Conservation (phyloP, 37 sponge, comb jelly and placozoan genomes). For the Cliona cf. orientalis region DNA sequence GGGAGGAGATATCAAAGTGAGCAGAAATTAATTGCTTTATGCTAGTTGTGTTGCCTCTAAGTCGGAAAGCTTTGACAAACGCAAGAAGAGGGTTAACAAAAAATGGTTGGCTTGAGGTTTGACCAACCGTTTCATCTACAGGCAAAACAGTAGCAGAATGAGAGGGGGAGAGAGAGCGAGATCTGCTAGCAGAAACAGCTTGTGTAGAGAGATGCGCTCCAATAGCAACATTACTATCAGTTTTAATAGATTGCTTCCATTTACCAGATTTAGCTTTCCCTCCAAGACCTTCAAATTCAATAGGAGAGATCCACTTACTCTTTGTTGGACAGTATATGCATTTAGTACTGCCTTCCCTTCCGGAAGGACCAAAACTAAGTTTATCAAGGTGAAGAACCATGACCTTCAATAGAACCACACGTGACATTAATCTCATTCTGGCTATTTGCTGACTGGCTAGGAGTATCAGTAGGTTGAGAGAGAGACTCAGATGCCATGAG, state of each 20-base stretch:
- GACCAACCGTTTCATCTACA: not conserved
- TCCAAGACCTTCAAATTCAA: not conserved
- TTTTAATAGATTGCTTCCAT: not conserved
- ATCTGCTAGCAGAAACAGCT: not conserved
- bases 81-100: conserved; percentile 1
- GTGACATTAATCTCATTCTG: not conserved
- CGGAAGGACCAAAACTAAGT: not conserved
- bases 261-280: not conserved
- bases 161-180: not conserved
- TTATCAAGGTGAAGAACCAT: not conserved
- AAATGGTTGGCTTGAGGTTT: too few species aligned
- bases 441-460: too few species aligned
- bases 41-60: not conserved
- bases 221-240: not conserved
- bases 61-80: not conserved
- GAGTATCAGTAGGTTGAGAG: too few species aligned
- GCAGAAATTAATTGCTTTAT: not conserved
- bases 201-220: not conserved
- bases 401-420: not conserved
- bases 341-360: not conserved
- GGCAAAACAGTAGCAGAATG: not conserved
- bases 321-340: not conserved
- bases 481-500: too few species aligned
- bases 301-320: not conserved
- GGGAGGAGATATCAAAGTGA: not conserved